Evolutionary conservation across 2,888 invertebrate species (phyloP), one percentile per base, ranked within the genome.

Genomic region (Acronicta leporina): DNA sequence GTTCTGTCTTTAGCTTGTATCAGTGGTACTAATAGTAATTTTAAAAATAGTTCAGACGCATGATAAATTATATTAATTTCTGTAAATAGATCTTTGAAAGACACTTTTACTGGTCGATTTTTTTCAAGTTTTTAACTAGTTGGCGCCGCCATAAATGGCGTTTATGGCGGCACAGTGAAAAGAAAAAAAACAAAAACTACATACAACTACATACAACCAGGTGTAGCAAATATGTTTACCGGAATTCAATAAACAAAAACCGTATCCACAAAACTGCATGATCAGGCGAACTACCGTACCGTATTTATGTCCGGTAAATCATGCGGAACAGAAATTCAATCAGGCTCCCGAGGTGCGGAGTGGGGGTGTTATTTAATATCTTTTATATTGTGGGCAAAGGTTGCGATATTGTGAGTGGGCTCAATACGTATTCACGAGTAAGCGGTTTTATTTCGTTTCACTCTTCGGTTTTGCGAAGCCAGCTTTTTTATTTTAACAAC

Each of bases 271-370:
- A 74, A 77, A 65, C 68, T 77, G 72, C 77, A 80, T 73, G 75
- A 80, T 83, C 79, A 68, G 76, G 75, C 79, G 68, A 49, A 45
- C 66, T 61, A 65, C 75, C 65, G 75, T 80, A 84, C 82, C 49
- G 79, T 87, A 87, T 90, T 87, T 87, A 88, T 86, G 83, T 76
- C 80, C 78, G 75, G 79, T 86, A 89, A 88, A 91, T 89, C 90
- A 90, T 86, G 82, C 81, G 84, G 80, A 83, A 85, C 79, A 78
- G 85, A 88, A 89, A 90, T 90, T 90, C 87, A 89, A 91, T 91
- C 87, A 85, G 81, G 77, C 79, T 75, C 83, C 82, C 77, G 77
- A 79, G 78, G 81, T 77, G 80, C 63, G 62, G 72, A 73, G 59
- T 70, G 69, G 55, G 67, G 60, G 69, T 68, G 73, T 80, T 72